Percentiles rank a stretch among this genome's conserved stretches.
phyloP scores from a whole-genome alignment of 2,888 invertebrate species.

The Tipula helvola region DNA sequence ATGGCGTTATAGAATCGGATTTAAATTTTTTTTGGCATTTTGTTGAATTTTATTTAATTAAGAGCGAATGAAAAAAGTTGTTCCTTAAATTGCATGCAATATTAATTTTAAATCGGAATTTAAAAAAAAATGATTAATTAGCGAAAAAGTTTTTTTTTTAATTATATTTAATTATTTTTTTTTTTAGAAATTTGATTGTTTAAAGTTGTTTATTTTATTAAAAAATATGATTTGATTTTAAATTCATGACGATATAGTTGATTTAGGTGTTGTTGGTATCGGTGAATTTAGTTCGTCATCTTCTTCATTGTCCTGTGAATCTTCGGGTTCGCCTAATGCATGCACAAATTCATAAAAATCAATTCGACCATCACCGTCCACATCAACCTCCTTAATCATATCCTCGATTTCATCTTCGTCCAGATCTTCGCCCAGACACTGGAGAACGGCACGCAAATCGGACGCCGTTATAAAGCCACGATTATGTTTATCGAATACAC shows the following conservation, averaged over 20 bases:
- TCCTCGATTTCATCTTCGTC: conserved; percentile 90
- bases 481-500: conserved; percentile 85
- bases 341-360: conserved; percentile 82
- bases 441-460: conserved; percentile 72
- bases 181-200: neutral
- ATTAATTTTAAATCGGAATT: neutral
- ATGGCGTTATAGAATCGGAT: neutral
- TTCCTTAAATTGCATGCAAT: neutral
- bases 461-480: conserved; percentile 83
- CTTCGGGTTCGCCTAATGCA: conserved; percentile 75
- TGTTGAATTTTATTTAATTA: neutral
- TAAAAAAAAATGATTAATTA: neutral
- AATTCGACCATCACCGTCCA: conserved; percentile 86
- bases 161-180: neutral
- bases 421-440: conserved; percentile 78
- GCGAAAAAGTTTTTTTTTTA: neutral
- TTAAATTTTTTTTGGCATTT: neutral
- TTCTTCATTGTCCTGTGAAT: conserved; percentile 62
- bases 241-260: conserved; percentile 18
- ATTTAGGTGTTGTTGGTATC: conserved; percentile 32
- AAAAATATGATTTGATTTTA: neutral
- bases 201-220: neutral
- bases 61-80: neutral
- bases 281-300: conserved; percentile 41
- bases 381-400: conserved; percentile 93